A percentile compares a stretch with the other conserved stretches of the same genome.
Conservation (phyloP, 2,888 invertebrate genomes). For the Drosophila conformis region DNA sequence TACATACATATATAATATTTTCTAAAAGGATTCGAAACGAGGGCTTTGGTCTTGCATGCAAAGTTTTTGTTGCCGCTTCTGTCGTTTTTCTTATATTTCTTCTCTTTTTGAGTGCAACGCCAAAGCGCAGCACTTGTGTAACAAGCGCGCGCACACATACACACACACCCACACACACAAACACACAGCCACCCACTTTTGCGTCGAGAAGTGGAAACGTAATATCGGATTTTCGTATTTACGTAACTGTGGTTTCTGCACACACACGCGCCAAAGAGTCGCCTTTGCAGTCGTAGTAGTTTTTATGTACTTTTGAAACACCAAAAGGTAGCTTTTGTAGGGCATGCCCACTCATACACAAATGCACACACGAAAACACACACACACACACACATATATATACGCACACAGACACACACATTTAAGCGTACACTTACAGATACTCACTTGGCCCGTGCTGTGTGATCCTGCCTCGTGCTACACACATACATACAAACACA, state of each 20-base stretch:
- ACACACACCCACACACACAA: slow-evolving; percentile 7
- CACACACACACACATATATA: slow-evolving; percentile 5
- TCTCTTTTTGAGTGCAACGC: slow-evolving; percentile 61
- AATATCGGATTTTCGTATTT: slow-evolving; percentile 79
- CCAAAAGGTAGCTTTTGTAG: slow-evolving; percentile 74
- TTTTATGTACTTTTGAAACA: slow-evolving; percentile 72
- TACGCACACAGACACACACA: slow-evolving; percentile 5
- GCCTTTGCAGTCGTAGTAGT: slow-evolving; percentile 59
- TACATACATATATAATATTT: slow-evolving; percentile 40
- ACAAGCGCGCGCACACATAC: slow-evolving; percentile 46
- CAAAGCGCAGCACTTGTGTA: slow-evolving; percentile 75
- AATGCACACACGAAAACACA: slow-evolving; percentile 1
- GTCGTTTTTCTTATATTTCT: slow-evolving; percentile 37
- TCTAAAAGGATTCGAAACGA: slow-evolving; percentile 68
- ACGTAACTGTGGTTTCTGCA: slow-evolving; percentile 70
- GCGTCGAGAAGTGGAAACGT: slow-evolving; percentile 67
- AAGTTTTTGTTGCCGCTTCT: slow-evolving; percentile 55
- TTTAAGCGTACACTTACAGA: slow-evolving; percentile 31
- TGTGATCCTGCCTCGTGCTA: slow-evolving; percentile 47
- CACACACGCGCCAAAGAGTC: slow-evolving; percentile 53
- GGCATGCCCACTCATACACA: slow-evolving; percentile 51
- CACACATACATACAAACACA: not conserved
- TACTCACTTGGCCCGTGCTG: slow-evolving; percentile 43
- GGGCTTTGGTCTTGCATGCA: slow-evolving; percentile 68
- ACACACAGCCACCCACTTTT: not conserved